Percentiles rank a stretch among this genome's conserved stretches.
These are phyloP conservation scores for Mimachlamys varia DNA, from an alignment of 2,888 invertebrate genomes.

Conservation along the genomic window DNA sequence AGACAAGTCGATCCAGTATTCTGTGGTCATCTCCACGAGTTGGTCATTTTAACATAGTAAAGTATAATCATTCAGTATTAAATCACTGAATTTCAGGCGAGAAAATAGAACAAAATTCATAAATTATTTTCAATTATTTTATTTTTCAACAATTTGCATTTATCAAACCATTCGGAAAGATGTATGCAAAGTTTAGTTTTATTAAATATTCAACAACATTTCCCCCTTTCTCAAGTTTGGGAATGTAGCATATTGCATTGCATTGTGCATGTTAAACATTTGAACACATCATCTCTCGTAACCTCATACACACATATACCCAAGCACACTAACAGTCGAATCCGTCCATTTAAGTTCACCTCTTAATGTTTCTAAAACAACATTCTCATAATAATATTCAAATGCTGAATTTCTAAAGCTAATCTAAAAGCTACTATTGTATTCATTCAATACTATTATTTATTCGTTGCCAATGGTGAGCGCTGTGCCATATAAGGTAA, in stretches of 20 bases:
- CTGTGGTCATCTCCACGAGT: too few relatives aligned
- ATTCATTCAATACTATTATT: slow-evolving; percentile 20
- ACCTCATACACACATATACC: background rate
- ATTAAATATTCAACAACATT: slow-evolving; percentile 21
- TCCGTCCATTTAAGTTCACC: background rate
- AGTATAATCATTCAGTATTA: too few relatives aligned
- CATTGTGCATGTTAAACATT: background rate
- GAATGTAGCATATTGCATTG: slow-evolving; percentile 33
- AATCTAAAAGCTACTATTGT: background rate
- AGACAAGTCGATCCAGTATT: too few relatives aligned
- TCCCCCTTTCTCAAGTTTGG: slow-evolving; percentile 14
- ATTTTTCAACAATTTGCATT: slow-evolving; percentile 28
- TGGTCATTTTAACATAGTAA: too few relatives aligned
- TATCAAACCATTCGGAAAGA: background rate
- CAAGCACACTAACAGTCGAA: background rate
- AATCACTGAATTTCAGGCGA: too few relatives aligned
- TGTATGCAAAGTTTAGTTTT: background rate
- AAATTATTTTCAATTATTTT: slow-evolving; percentile 6
- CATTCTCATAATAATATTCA: background rate
- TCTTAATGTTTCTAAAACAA: background rate
- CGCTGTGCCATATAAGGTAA: slow-evolving; percentile 47
- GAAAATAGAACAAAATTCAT: background rate
- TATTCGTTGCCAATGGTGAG: slow-evolving; percentile 43
- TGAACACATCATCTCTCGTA: background rate
- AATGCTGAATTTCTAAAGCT: background rate